Evolutionary conservation across 2,888 invertebrate genomes (phyloP).

Genomic region (Ophraella communa): DNA sequence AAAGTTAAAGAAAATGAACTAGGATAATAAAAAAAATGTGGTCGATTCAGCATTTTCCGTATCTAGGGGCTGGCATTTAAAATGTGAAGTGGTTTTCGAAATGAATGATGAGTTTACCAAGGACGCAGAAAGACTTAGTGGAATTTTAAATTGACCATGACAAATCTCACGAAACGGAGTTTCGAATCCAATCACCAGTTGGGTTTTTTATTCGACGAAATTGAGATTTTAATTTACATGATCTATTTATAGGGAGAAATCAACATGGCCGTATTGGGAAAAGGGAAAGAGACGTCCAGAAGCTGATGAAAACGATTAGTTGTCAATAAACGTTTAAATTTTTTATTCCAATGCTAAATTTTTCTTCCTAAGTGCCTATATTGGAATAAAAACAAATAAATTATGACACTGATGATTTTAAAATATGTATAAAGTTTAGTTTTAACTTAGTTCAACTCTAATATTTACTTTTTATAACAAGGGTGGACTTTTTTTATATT

Average conservation of each 20-base stretch:
- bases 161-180: slow-evolving; percentile 19
- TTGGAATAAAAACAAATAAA: too few relatives aligned
- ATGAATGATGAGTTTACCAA: slow-evolving; percentile 24
- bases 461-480: too few relatives aligned
- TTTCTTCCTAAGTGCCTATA: too few relatives aligned
- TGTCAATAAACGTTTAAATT: too few relatives aligned
- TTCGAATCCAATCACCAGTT: slow-evolving; percentile 9
- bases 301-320: not conserved
- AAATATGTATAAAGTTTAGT: too few relatives aligned
- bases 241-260: not conserved
- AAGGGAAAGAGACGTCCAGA: not conserved
- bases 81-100: slow-evolving; percentile 21
- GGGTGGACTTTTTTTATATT: too few relatives aligned
- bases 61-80: slow-evolving; percentile 16
- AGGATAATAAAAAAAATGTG: slow-evolving; percentile 18
- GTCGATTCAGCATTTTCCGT: slow-evolving; percentile 26
- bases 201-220: not conserved
- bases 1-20: slow-evolving; percentile 22
- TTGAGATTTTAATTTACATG: not conserved
- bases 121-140: slow-evolving; percentile 12
- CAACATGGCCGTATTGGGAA: not conserved
- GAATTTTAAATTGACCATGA: slow-evolving; percentile 25
- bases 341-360: too few relatives aligned
- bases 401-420: too few relatives aligned
- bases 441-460: too few relatives aligned